Evolutionary conservation across 2,888 invertebrate genomes (phyloP).

Genomic region (Pterostichus niger): DNA sequence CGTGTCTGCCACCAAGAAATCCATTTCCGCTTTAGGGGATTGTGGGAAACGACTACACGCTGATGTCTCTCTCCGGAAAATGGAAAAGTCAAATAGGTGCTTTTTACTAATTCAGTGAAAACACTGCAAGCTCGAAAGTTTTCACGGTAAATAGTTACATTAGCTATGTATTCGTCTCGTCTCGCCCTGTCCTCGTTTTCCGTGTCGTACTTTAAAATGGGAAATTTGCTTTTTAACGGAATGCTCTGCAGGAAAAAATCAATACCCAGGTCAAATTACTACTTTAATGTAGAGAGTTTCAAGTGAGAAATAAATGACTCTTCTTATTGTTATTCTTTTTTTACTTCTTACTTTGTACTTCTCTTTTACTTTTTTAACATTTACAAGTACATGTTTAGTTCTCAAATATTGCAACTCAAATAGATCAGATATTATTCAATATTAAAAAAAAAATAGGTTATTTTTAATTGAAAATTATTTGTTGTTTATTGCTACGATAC

Average conservation of each 20-base stretch:
- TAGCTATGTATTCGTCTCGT: neutral
- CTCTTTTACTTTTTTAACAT: slow-evolving; percentile 1
- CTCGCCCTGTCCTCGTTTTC: neutral
- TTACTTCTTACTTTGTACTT: slow-evolving; percentile 9
- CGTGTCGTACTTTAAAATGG: neutral
- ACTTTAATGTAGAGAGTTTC: neutral
- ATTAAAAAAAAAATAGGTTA: too few relatives aligned
- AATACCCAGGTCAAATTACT: slow-evolving; percentile 32
- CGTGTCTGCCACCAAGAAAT: slow-evolving; percentile 30
- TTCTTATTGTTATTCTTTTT: slow-evolving; percentile 8
- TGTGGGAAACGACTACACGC: slow-evolving; percentile 21
- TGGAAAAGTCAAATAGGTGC: slow-evolving; percentile 50
- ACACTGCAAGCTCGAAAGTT: slow-evolving; percentile 8
- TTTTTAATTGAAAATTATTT: too few relatives aligned
- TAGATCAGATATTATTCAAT: too few relatives aligned
- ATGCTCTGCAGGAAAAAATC: slow-evolving; percentile 25
- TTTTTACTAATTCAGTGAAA: slow-evolving; percentile 36
- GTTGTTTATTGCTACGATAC: too few relatives aligned
- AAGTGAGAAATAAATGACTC: slow-evolving; percentile 34
- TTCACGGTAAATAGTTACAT: slow-evolving; percentile 18
- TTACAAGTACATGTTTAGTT: too few relatives aligned
- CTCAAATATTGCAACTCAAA: too few relatives aligned
- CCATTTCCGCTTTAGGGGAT: slow-evolving; percentile 22
- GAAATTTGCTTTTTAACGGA: slow-evolving; percentile 33
- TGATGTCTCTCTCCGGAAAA: slow-evolving; percentile 39